Evolutionary conservation across 2,888 invertebrate genomes (phyloP).

Genomic region (Himalopsyche anomala): DNA sequence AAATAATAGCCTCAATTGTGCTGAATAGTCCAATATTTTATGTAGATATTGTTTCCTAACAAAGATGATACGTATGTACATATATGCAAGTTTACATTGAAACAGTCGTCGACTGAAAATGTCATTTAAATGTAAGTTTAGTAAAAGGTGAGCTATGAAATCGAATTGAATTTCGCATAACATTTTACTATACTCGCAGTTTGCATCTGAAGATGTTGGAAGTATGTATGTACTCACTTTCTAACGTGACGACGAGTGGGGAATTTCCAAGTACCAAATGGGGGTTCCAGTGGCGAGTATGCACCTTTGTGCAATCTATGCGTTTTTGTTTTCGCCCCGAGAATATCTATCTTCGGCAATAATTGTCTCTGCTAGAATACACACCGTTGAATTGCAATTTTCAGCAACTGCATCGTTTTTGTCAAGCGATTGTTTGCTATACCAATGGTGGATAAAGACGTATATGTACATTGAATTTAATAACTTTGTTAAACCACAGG

Average conservation of each 20-base stretch:
- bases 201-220: constrained; percentile 2
- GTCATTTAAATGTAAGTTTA: background rate
- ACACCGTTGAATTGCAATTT: background rate
- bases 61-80: too few species aligned
- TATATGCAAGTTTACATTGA: too few species aligned
- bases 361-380: background rate
- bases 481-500: too few species aligned
- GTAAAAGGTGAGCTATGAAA: background rate
- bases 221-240: background rate
- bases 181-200: background rate
- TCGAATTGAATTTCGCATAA: background rate
- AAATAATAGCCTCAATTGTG: too few species aligned
- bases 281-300: background rate
- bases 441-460: too few species aligned
- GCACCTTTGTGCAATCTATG: constrained; percentile 2
- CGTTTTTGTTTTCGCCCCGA: background rate
- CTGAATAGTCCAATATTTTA: too few species aligned
- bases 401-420: background rate
- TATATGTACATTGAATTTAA: too few species aligned
- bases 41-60: too few species aligned
- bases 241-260: background rate
- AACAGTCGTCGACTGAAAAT: background rate
- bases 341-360: background rate
- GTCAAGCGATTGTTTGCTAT: too few species aligned
- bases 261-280: background rate